Evolutionary conservation across 1,140 invertebrate species (phyloP).

Genomic region (Leptonema lineaticorne): DNA sequence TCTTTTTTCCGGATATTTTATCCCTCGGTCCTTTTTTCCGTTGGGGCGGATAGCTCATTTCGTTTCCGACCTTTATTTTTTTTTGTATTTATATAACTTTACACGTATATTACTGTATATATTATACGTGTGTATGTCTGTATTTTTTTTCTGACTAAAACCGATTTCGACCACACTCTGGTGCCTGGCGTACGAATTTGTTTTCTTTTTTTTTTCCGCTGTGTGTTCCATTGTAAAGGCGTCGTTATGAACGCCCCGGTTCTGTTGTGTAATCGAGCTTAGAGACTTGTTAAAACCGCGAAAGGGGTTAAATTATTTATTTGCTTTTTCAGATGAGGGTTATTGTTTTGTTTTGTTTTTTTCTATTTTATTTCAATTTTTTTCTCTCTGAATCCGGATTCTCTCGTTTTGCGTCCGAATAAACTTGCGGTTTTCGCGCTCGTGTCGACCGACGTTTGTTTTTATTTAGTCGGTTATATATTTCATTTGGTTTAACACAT

Average conservation of each 20-base stretch:
- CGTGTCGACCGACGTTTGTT: background rate
- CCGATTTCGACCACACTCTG: slow-evolving; percentile 9
- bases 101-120: background rate
- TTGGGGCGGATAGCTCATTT: slow-evolving; percentile 24
- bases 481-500: no score
- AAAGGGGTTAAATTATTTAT: slow-evolving; percentile 23
- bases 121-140: background rate
- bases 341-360: slow-evolving; percentile 19
- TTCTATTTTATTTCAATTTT: no score
- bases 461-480: background rate
- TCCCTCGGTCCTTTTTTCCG: slow-evolving; percentile 14
- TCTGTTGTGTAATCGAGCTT: slow-evolving; percentile 24
- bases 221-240: slow-evolving; percentile 16
- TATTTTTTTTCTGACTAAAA: background rate
- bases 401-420: background rate
- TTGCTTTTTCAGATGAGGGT: slow-evolving; percentile 7
- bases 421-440: slow-evolving; percentile 15
- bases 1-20: slow-evolving; percentile 14
- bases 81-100: background rate
- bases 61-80: slow-evolving; percentile 23
- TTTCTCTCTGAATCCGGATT: no score
- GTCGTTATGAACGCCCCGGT: slow-evolving; percentile 15
- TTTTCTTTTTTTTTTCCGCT: slow-evolving; percentile 10
- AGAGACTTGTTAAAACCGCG: slow-evolving; percentile 26
- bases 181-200: background rate